Percentiles rank a stretch among this genome's conserved stretches.
These are phyloP conservation scores for Shinisaurus crocodilurus DNA, from an alignment of 2,113 vertebrate species.

Conservation along the genomic window DNA sequence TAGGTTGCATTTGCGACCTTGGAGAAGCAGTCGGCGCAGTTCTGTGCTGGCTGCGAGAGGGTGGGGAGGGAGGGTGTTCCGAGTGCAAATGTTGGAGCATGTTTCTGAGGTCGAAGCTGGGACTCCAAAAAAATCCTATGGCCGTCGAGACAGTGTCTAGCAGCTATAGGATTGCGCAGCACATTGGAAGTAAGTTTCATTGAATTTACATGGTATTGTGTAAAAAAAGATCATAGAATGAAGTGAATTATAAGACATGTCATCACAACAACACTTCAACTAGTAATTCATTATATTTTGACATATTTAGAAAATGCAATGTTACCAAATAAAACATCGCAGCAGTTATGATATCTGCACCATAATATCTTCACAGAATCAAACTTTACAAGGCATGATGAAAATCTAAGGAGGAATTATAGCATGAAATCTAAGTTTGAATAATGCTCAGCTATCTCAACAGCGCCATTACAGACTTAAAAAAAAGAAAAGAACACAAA, in stretches of 20 bases:
- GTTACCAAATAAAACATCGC: conserved; percentile 39
- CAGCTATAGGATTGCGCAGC: too few species aligned
- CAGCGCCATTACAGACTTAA: not conserved
- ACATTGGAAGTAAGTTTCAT: not conserved
- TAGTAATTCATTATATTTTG: conserved; percentile 48
- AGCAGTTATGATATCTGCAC: conserved; percentile 44
- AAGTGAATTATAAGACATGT: conserved; percentile 27
- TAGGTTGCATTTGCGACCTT: too few species aligned
- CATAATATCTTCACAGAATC: conserved; percentile 24
- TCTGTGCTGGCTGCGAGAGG: too few species aligned
- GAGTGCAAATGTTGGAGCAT: too few species aligned
- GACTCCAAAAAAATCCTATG: too few species aligned
- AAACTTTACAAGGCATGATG: conserved; percentile 33
- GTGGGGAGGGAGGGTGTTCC: too few species aligned
- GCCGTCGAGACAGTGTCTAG: too few species aligned
- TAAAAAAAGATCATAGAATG: conserved; percentile 51
- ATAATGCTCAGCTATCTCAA: conserved; percentile 29
- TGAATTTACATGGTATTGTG: not conserved
- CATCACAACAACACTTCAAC: conserved; percentile 46
- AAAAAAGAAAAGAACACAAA: not conserved
- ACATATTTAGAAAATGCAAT: conserved; percentile 42
- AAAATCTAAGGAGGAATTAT: conserved; percentile 38
- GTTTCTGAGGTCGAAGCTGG: too few species aligned
- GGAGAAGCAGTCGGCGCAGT: too few species aligned
- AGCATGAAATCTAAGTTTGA: conserved; percentile 34